Evolutionary conservation across 1,140 invertebrate genomes (phyloP).

Genomic region (Diachasma alloeum): DNA sequence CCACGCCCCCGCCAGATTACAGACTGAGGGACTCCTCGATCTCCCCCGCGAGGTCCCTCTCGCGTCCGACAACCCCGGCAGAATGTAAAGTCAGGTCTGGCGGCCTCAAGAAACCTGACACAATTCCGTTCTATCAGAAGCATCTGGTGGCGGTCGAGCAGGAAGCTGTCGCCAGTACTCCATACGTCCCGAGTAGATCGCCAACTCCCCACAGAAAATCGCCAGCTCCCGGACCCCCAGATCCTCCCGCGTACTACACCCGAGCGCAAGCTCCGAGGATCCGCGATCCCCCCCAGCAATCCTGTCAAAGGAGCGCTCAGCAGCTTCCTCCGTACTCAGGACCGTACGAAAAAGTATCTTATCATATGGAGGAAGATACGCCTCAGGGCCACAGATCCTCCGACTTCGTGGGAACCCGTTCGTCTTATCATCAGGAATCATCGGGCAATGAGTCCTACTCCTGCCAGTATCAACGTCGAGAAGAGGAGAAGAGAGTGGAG

Average conservation of each 20-base stretch:
- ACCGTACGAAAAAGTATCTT: conserved; percentile 39
- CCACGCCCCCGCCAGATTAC: conserved; percentile 58
- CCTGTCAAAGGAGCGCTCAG: neutral
- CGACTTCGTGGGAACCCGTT: conserved; percentile 16
- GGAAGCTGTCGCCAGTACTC: conserved; percentile 47
- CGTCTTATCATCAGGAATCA: conserved; percentile 41
- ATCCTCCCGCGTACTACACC: conserved; percentile 40
- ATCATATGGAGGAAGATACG: conserved; percentile 52
- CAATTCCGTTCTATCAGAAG: conserved; percentile 58
- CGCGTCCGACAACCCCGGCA: conserved; percentile 47
- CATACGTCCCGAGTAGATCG: conserved; percentile 52
- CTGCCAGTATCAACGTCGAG: conserved; percentile 34
- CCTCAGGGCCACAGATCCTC: conserved; percentile 42
- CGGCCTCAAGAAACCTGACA: conserved; percentile 55
- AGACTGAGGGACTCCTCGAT: conserved; percentile 52
- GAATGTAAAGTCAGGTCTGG: conserved; percentile 40
- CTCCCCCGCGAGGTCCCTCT: conserved; percentile 47
- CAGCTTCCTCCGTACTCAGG: conserved; percentile 26
- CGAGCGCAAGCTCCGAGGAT: conserved; percentile 50
- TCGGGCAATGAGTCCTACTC: conserved; percentile 36
- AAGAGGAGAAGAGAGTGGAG: conserved; percentile 47
- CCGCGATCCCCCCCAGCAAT: conserved; percentile 32
- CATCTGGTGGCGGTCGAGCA: conserved; percentile 52
- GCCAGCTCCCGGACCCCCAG: conserved; percentile 47
- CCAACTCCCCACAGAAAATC: conserved; percentile 52